Evolutionary conservation across 2,797 vertebrate species (phyloP).

Genomic region (Hydrophis major): DNA sequence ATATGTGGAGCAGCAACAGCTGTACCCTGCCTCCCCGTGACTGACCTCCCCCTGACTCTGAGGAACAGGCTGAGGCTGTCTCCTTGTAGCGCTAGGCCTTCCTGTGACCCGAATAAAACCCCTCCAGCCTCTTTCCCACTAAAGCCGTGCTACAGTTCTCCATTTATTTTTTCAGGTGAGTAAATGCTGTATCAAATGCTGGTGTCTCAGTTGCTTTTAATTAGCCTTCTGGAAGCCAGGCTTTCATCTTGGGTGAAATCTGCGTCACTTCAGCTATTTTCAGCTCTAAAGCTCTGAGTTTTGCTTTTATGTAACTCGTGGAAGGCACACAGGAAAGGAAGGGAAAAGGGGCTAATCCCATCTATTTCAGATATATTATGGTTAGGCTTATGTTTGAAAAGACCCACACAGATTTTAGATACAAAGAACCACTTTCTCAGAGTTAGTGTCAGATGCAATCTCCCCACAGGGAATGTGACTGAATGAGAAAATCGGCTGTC

Average conservation of each 20-base stretch:
- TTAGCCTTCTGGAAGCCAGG: conserved; percentile 86
- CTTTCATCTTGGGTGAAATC: conserved; percentile 82
- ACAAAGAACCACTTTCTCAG: conserved; percentile 65
- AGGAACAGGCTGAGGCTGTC: conserved; percentile 73
- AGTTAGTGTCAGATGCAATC: conserved; percentile 55
- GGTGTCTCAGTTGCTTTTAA: conserved; percentile 89
- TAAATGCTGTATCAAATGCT: conserved; percentile 82
- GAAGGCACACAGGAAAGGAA: conserved; percentile 79
- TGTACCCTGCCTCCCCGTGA: conserved; percentile 51
- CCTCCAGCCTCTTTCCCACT: conserved; percentile 72
- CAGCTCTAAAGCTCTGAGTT: conserved; percentile 73
- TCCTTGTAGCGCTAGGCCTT: conserved; percentile 69
- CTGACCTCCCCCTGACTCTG: conserved; percentile 76
- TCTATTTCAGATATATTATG: conserved; percentile 68
- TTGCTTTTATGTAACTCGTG: conserved; percentile 79
- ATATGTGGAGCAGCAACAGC: neutral
- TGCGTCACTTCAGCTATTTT: conserved; percentile 79
- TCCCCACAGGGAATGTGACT: conserved; percentile 35
- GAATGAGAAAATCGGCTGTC: neutral
- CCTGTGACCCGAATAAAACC: conserved; percentile 74
- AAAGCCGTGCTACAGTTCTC: conserved; percentile 69
- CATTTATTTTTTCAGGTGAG: conserved; percentile 96
- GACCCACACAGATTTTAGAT: conserved; percentile 69
- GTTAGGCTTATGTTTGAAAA: conserved; percentile 56
- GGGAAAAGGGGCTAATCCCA: conserved; percentile 71